Percentiles rank a stretch among this genome's conserved stretches.
phyloP scores from a whole-genome alignment of 2,113 vertebrate genomes.

The Rafetus swinhoei region DNA sequence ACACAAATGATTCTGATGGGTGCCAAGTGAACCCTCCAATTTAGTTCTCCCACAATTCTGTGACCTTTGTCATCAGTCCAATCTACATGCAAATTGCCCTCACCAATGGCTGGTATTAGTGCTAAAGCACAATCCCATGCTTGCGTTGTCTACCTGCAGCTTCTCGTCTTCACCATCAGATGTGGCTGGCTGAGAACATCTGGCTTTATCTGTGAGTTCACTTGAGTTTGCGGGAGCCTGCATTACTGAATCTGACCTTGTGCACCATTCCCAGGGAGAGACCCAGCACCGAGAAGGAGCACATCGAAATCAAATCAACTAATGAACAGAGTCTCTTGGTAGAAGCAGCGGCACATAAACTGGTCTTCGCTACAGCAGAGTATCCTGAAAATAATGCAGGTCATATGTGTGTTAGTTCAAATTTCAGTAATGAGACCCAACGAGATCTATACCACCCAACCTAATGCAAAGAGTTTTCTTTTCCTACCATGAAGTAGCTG shows the following conservation, averaged over 20 bases:
- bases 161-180: not conserved
- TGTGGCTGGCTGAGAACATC: not conserved
- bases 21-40: not conserved
- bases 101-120: not conserved
- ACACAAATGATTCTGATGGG: not conserved
- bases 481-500: not conserved
- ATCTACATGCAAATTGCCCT: not conserved
- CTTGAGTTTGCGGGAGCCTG: not conserved
- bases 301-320: not conserved
- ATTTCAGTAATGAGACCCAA: not conserved
- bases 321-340: not conserved
- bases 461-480: not conserved
- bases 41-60: not conserved
- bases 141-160: not conserved
- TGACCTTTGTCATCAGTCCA: not conserved
- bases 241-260: not conserved
- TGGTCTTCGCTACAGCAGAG: not conserved
- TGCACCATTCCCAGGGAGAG: not conserved
- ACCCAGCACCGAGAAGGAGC: not conserved
- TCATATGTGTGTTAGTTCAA: not conserved
- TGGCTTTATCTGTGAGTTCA: not conserved
- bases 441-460: not conserved
- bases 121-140: not conserved
- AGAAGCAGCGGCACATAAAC: not conserved
- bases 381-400: not conserved